These are phyloP conservation scores for Diachasmimorpha longicaudata DNA, from an alignment of 1,140 invertebrate species.

Conservation along the genomic window DNA sequence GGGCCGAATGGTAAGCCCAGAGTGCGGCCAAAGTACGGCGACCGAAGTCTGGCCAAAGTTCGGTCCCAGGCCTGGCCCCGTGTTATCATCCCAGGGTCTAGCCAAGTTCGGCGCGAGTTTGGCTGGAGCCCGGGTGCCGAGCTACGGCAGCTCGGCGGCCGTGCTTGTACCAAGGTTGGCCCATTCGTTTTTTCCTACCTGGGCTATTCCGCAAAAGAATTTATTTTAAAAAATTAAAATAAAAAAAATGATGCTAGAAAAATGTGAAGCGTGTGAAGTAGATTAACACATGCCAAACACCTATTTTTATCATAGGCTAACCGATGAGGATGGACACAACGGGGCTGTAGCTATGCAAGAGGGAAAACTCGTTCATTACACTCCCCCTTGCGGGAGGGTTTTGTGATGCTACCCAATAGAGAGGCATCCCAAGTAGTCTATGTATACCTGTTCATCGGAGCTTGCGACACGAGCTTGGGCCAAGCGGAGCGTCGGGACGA, in stretches of 20 bases:
- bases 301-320: slow-evolving; percentile 14
- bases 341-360: background rate
- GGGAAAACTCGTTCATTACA: slow-evolving; percentile 2
- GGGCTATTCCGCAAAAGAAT: background rate
- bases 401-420: background rate
- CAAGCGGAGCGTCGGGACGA: slow-evolving; percentile 42
- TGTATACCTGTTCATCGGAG: slow-evolving; percentile 39
- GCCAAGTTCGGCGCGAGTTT: too few species aligned
- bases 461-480: slow-evolving; percentile 43
- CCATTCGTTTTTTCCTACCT: too few species aligned
- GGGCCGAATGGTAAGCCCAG: too few species aligned
- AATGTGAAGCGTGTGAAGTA: background rate
- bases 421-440: slow-evolving; percentile 1
- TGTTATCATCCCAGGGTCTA: too few species aligned
- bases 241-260: background rate
- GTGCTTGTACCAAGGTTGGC: too few species aligned
- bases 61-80: too few species aligned
- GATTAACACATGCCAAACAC: slow-evolving; percentile 15
- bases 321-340: background rate
- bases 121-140: too few species aligned
- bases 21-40: too few species aligned
- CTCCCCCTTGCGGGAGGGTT: background rate
- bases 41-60: too few species aligned
- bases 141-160: too few species aligned
- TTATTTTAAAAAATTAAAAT: background rate